phyloP scores from a whole-genome alignment of 2,113 vertebrate genomes.

The Ictidomys tridecemlineatus region DNA sequence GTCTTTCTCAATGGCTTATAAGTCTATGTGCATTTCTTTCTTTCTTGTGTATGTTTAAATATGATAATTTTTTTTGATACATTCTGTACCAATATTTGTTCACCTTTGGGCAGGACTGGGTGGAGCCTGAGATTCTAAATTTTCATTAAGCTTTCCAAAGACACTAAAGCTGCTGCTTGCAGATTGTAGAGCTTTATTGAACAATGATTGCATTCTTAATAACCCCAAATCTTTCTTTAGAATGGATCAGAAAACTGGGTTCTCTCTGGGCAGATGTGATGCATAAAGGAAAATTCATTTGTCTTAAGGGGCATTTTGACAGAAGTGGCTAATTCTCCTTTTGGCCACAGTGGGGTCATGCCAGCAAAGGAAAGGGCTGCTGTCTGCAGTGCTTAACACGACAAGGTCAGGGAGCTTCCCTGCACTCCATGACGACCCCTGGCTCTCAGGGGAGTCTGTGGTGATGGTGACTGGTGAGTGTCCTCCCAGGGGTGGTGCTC shows the following conservation, averaged over 20 bases:
- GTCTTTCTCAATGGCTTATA: neutral
- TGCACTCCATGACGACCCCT: rapidly evolving
- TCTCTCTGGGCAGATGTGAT: neutral
- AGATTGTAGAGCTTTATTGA: neutral
- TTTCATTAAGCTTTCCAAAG: neutral
- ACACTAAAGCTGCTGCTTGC: rapidly evolving
- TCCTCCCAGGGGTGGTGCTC: too few species aligned
- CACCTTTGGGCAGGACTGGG: neutral
- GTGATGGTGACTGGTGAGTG: too few species aligned
- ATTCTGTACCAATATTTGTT: neutral
- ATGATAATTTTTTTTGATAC: neutral
- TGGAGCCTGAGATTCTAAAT: neutral
- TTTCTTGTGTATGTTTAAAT: neutral
- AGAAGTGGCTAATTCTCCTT: neutral
- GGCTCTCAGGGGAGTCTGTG: neutral
- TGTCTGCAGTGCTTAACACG: neutral
- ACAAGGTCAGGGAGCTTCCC: neutral
- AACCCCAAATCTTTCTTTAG: neutral
- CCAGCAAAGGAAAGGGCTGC: neutral
- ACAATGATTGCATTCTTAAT: neutral
- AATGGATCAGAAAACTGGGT: neutral
- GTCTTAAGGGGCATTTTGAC: neutral
- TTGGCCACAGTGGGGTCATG: neutral
- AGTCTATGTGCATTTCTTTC: neutral
- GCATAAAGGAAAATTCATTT: neutral